These are phyloP conservation scores for Hylia prasina DNA, from an alignment of 2,113 vertebrate genomes.

Conservation along the genomic window DNA sequence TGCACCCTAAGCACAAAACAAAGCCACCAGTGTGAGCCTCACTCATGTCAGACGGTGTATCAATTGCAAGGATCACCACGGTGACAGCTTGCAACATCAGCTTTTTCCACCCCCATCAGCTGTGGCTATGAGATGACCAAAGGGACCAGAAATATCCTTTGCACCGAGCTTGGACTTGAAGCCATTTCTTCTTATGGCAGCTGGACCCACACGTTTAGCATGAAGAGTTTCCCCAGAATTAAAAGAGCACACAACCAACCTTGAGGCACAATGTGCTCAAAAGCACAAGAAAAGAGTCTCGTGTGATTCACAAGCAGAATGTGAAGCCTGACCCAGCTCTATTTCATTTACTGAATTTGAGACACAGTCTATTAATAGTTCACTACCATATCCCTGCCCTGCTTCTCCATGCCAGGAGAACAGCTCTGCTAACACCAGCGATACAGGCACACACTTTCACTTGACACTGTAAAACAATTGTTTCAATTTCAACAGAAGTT, in stretches of 20 bases:
- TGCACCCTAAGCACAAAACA: neutral
- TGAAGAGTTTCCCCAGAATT: neutral
- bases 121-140: neutral
- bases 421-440: neutral
- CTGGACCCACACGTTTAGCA: neutral
- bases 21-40: accelerated
- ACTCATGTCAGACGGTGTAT: accelerated
- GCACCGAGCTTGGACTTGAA: neutral
- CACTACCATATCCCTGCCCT: neutral
- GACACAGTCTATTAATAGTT: slow-evolving; percentile 46
- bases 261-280: neutral
- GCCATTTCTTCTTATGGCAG: neutral
- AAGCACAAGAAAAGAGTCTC: neutral
- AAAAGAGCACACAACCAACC: neutral
- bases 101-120: neutral
- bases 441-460: neutral
- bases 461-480: neutral
- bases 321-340: neutral
- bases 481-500: neutral
- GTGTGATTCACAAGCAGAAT: neutral
- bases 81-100: neutral
- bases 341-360: slow-evolving; percentile 36
- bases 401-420: neutral
- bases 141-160: neutral
- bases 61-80: neutral